Conservation (phyloP, 2,797 vertebrate species). For the Acipenser transmontanus region DNA sequence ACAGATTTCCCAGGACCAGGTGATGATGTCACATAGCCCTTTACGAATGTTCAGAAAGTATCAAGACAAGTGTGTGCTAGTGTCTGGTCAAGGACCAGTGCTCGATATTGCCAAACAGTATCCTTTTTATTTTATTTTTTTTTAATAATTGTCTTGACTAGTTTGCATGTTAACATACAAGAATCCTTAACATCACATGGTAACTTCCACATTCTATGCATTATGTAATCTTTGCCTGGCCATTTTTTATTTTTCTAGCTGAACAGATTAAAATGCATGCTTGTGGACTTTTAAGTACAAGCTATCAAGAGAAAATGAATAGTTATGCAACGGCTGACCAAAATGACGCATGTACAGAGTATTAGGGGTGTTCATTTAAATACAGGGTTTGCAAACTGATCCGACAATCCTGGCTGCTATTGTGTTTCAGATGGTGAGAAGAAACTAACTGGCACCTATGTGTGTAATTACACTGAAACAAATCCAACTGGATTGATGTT, state of each 20-base stretch:
- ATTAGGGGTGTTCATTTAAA: background rate
- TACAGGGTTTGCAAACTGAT: conserved; percentile 2
- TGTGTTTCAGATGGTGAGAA: too few species aligned
- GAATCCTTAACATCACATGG: conserved; percentile 5
- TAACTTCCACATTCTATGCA: background rate
- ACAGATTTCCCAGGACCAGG: conserved; percentile 75
- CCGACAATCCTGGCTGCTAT: too few species aligned
- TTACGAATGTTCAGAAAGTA: conserved; percentile 69
- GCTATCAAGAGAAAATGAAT: conserved; percentile 9
- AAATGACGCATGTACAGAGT: conserved; percentile 1
- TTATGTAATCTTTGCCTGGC: conserved; percentile 5
- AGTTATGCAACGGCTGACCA: conserved; percentile 11
- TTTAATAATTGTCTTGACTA: background rate
- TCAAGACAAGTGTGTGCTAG: conserved; percentile 76
- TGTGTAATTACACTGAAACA: too few species aligned
- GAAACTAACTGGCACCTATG: too few species aligned
- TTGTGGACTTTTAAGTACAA: conserved; percentile 5
- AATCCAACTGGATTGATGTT: too few species aligned
- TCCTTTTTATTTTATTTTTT: conserved; percentile 45
- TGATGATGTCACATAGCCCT: conserved; percentile 83
- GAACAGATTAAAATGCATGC: conserved; percentile 9
- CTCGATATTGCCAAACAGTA: conserved; percentile 78
- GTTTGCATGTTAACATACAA: conserved; percentile 3
- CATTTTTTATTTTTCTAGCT: background rate
- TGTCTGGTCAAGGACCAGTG: conserved; percentile 81